These are phyloP conservation scores for Nixonia krombeini DNA, from an alignment of 1,140 invertebrate species.

Conservation along the genomic window DNA sequence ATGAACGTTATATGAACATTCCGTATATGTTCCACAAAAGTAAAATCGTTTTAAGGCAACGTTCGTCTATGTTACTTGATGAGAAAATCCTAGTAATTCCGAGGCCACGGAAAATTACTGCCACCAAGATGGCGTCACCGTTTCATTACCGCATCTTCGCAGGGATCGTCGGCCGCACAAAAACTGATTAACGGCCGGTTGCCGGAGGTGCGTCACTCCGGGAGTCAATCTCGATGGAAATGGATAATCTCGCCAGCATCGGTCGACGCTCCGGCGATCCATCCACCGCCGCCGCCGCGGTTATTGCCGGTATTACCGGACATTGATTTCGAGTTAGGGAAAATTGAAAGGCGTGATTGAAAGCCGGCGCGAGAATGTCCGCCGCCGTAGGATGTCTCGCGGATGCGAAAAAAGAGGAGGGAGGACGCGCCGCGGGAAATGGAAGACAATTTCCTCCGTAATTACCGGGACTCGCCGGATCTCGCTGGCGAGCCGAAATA, in stretches of 20 bases:
- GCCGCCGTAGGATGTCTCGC: constrained; percentile 20
- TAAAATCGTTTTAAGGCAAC: too few relatives aligned
- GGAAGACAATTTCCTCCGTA: constrained; percentile 21
- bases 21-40: too few relatives aligned
- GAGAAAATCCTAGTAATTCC: too few relatives aligned
- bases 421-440: not conserved
- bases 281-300: constrained; percentile 42
- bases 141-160: constrained; percentile 49
- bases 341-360: constrained; percentile 46
- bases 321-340: constrained; percentile 62
- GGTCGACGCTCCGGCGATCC: constrained; percentile 49
- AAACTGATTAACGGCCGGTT: constrained; percentile 42
- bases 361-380: constrained; percentile 20
- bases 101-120: too few relatives aligned
- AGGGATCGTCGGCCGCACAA: constrained; percentile 38
- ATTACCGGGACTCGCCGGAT: constrained; percentile 19
- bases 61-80: too few relatives aligned
- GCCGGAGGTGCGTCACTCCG: constrained; percentile 35
- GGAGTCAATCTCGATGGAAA: constrained; percentile 54
- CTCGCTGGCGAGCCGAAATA: too few relatives aligned
- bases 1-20: too few relatives aligned
- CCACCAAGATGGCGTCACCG: constrained; percentile 47
- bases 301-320: constrained; percentile 54
- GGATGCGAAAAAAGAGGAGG: constrained; percentile 6
- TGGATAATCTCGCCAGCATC: constrained; percentile 30